phyloP scores from a whole-genome alignment of 1,140 invertebrate genomes.

The Copidosoma floridanum region DNA sequence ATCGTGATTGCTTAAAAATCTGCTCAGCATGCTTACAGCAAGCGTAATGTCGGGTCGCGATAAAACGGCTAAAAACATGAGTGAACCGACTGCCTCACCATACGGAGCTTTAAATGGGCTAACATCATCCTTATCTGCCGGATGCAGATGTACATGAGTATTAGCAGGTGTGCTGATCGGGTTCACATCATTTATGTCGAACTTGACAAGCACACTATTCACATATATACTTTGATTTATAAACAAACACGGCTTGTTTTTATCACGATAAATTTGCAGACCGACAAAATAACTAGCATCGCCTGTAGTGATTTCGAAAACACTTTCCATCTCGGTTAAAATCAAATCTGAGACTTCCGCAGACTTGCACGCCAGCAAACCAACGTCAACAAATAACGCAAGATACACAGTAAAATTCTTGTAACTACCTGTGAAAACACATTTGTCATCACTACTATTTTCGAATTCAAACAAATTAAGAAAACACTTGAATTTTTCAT shows the following conservation, averaged over 20 bases:
- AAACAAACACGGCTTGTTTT: constrained; percentile 18
- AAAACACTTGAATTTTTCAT: constrained; percentile 21
- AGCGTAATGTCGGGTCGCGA: background rate
- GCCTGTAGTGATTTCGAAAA: constrained; percentile 29
- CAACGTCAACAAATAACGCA: constrained; percentile 26
- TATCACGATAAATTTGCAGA: constrained; percentile 34
- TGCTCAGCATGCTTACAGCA: background rate
- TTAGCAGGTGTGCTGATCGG: constrained; percentile 21
- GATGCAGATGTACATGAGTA: constrained; percentile 4
- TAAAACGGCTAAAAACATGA: background rate
- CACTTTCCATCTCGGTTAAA: constrained; percentile 25
- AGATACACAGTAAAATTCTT: constrained; percentile 10
- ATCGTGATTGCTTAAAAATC: background rate
- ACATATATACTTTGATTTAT: constrained; percentile 27
- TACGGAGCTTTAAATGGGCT: background rate
- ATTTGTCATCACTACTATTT: constrained; percentile 29
- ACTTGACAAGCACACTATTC: constrained; percentile 18
- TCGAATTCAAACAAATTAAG: constrained; percentile 20
- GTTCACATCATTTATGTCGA: constrained; percentile 19
- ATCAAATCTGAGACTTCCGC: constrained; percentile 19
- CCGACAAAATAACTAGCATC: constrained; percentile 33
- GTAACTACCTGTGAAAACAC: constrained; percentile 23
- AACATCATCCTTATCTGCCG: background rate
- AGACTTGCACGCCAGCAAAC: constrained; percentile 24
- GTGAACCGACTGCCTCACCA: background rate